A percentile compares a stretch with the other conserved stretches of the same genome.
phyloP scores from a whole-genome alignment of 2,113 vertebrate species.

The Scomber scombrus region DNA sequence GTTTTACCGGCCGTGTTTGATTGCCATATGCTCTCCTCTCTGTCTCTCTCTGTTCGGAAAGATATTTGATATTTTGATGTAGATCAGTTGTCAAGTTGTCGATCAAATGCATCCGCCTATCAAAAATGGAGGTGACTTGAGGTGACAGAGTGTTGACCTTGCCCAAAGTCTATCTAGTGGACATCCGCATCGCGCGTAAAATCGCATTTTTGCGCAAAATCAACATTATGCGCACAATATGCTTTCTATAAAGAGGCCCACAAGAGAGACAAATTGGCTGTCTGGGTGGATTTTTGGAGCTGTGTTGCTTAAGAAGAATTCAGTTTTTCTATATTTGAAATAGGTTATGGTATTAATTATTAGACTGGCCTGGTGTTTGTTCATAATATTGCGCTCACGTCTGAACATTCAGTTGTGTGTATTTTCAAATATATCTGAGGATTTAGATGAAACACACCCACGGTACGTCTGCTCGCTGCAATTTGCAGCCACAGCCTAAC shows the following conservation, averaged over 20 bases:
- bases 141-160: slow-evolving; percentile 13
- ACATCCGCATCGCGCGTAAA: slow-evolving; percentile 46
- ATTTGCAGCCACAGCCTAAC: slow-evolving; percentile 75
- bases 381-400: slow-evolving; percentile 8
- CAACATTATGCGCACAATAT: slow-evolving; percentile 9
- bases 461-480: slow-evolving; percentile 40
- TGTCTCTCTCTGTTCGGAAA: background rate
- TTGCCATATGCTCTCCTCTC: background rate
- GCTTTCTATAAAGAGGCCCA: slow-evolving; percentile 18
- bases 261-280: slow-evolving; percentile 5
- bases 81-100: slow-evolving; percentile 39
- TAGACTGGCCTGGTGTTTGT: slow-evolving; percentile 7
- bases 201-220: slow-evolving; percentile 39
- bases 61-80: slow-evolving; percentile 56
- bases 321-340: background rate
- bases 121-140: slow-evolving; percentile 33
- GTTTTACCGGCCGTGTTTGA: background rate
- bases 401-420: background rate
- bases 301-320: background rate
- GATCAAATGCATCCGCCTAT: slow-evolving; percentile 32
- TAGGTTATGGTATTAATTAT: background rate
- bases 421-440: slow-evolving; percentile 7
- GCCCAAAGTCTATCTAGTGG: background rate
- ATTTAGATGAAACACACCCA: slow-evolving; percentile 41
- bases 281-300: background rate